Conservation (phyloP, 1,140 invertebrate species). For the Polypedilum vanderplanki region DNA sequence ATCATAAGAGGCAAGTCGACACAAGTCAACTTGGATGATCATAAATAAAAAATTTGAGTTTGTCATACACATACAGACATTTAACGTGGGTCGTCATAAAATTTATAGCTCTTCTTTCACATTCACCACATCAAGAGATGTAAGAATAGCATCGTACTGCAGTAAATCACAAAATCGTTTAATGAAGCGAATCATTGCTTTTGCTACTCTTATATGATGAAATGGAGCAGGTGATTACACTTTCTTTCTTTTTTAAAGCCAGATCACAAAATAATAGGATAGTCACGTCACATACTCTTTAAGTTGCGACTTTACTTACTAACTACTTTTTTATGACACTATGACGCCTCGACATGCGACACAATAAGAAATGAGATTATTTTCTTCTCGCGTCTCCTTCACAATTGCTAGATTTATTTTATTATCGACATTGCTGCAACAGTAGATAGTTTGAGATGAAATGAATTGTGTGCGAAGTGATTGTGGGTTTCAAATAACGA, state of each 20-base stretch:
- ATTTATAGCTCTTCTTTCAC: not conserved
- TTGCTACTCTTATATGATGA: not conserved
- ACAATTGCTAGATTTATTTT: not conserved
- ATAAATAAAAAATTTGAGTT: not conserved
- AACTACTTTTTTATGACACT: not conserved
- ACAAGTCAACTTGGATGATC: not conserved
- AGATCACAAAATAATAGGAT: not conserved
- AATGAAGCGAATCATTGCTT: conserved; percentile 4
- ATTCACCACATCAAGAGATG: not conserved
- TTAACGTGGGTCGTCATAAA: not conserved
- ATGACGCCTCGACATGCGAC: not conserved
- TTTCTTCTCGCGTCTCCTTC: not conserved
- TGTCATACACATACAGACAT: not conserved
- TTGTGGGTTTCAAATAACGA: not conserved
- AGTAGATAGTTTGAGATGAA: not conserved
- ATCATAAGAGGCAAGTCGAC: not conserved
- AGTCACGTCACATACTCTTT: not conserved
- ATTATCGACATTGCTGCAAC: not conserved
- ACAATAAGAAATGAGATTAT: not conserved
- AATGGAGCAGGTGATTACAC: not conserved
- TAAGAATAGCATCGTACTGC: not conserved
- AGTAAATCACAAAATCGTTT: not conserved
- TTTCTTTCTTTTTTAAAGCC: not conserved
- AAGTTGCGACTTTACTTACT: not conserved
- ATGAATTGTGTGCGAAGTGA: not conserved